Conservation (phyloP, 2,113 vertebrate genomes). For the Cyanistes caeruleus region DNA sequence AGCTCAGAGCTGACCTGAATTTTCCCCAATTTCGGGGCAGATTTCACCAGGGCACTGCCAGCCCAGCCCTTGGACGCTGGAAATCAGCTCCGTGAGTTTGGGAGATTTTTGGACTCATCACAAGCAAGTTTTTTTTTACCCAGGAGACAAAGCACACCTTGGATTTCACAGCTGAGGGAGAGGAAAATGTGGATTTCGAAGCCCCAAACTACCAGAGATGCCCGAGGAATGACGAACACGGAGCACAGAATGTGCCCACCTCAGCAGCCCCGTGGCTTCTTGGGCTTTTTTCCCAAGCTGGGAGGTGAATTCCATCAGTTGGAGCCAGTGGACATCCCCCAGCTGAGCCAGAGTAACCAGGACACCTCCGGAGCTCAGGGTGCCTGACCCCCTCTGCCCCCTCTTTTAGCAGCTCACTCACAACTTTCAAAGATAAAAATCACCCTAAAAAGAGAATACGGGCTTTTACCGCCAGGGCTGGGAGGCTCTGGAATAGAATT, state of each 20-base stretch:
- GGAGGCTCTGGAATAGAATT: not conserved
- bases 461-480: not conserved
- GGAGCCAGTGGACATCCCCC: not conserved
- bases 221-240: accelerated
- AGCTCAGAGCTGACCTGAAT: not conserved
- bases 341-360: not conserved
- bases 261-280: not conserved
- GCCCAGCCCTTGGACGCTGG: not conserved
- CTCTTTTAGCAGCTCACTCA: not conserved
- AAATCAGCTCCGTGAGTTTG: not conserved
- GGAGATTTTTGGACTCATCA: not conserved
- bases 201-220: not conserved
- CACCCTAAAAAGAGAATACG: accelerated
- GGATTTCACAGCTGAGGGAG: not conserved
- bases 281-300: not conserved
- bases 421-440: not conserved
- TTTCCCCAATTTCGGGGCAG: accelerated
- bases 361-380: not conserved
- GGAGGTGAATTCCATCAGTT: not conserved
- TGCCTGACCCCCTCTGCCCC: not conserved
- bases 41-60: not conserved
- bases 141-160: not conserved
- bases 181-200: not conserved
- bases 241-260: accelerated
- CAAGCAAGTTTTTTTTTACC: not conserved